phyloP scores from a whole-genome alignment of 2,797 vertebrate genomes.

The Myotis vivesi region DNA sequence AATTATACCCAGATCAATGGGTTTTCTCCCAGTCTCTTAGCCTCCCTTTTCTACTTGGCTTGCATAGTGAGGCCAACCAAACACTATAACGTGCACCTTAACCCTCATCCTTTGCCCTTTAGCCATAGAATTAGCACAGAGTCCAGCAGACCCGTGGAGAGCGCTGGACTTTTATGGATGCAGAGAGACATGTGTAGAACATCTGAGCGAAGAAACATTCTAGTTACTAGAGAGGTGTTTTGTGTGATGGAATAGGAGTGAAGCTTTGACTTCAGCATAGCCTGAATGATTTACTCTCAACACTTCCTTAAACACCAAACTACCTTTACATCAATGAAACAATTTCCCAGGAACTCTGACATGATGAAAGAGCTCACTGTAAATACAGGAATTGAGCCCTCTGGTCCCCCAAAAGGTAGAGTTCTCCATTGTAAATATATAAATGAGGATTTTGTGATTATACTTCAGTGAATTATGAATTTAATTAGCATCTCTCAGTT shows the following conservation, averaged over 20 bases:
- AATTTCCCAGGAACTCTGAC: neutral
- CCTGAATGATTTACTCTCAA: neutral
- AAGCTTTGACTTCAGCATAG: neutral
- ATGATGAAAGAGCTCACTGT: neutral
- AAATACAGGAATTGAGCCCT: neutral
- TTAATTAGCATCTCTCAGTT: neutral
- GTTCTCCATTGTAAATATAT: neutral
- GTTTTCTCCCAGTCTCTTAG: neutral
- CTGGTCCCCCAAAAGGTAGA: neutral
- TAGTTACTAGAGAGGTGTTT: neutral
- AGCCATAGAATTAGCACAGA: neutral
- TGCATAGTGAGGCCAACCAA: neutral
- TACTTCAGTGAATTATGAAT: neutral
- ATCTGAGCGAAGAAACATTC: neutral
- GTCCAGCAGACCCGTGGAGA: neutral
- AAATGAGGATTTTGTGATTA: neutral
- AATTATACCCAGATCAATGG: neutral
- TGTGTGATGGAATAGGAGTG: neutral
- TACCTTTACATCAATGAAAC: neutral
- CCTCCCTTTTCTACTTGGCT: neutral
- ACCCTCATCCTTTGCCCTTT: neutral
- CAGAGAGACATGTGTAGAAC: neutral
- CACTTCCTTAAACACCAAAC: neutral
- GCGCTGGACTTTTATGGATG: neutral
- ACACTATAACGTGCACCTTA: neutral